Base-by-base conservation (phyloP, 2,113 vertebrate species). In the Amia ocellicauda region DNA sequence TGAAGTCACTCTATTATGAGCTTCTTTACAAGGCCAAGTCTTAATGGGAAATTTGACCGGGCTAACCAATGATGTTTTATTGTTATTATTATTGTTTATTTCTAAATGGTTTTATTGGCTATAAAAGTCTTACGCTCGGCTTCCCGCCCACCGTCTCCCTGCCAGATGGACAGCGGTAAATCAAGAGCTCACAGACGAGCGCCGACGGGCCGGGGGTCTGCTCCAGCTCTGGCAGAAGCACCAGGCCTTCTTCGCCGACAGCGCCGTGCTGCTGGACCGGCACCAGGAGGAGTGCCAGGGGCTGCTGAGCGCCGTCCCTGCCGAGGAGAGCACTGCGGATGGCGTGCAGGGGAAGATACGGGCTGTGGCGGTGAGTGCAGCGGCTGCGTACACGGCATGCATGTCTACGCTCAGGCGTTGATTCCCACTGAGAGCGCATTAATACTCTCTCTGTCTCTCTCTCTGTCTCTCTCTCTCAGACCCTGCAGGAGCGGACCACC, bases 141-240 rank as follows among this genome's bases (percentile, higher is more conserved):
- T 16, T 14, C 43, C 16, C 14, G 43, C 16, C 23, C 3, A n/a
- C 47, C 22, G 3, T 8, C 7, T 14, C 24, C 62, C 61, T 68
- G 17, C 62, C 82, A 98, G 96, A 58, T 96, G 94, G 96, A 72
- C 78, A 2, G 68, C 51, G 3, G 74, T 84, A 9, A 86, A 76
- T 17, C 80, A 73, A 62, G 80, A 79, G 2, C 41, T 96, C 8
- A 27, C 73, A 7, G 83, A 86, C 40, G 78, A 78, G 42, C 66
- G 93, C 11, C 72, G 66, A 58, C 71, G 72, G 60, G 81, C 81
- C 0, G 76, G 69, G 16, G 58, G 41, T 0, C 45, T 84, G 58
- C 76, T 91, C 49, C 80, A 79, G 55, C 69, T 83, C 1, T 98
- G 92, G 94, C 84, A 87, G 59, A 63, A 60, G 0, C 86, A 81